Percentiles rank a stretch among this genome's conserved stretches.
Evolutionary conservation across 2,888 invertebrate genomes (phyloP).

Genomic region (Zeuzera pyrina): DNA sequence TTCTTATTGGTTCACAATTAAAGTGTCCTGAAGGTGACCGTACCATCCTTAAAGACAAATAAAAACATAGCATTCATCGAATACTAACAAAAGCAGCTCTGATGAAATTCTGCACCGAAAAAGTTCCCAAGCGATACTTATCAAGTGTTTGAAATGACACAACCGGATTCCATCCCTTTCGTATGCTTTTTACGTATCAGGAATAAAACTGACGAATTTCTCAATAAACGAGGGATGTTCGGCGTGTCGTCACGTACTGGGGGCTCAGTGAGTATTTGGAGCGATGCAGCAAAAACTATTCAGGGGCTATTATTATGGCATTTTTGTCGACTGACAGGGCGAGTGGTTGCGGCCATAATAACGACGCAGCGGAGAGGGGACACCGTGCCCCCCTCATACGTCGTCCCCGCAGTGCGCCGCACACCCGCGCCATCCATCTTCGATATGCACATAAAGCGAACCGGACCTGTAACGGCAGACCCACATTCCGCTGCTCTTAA

Average conservation of each 20-base stretch:
- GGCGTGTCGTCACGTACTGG: constrained; percentile 63
- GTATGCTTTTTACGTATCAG: constrained; percentile 49
- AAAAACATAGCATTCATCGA: constrained; percentile 61
- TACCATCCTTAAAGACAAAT: constrained; percentile 41
- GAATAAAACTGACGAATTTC: constrained; percentile 72
- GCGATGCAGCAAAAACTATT: constrained; percentile 71
- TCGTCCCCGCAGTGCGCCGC: constrained; percentile 27
- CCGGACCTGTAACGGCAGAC: constrained; percentile 67
- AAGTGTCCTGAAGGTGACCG: constrained; percentile 66
- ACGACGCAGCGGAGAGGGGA: constrained; percentile 28
- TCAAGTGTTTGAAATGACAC: constrained; percentile 74
- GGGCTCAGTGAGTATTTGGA: constrained; percentile 63
- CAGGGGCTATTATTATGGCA: constrained; percentile 71
- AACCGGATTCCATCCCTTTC: constrained; percentile 61
- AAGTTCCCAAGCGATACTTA: constrained; percentile 62
- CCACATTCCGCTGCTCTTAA: constrained; percentile 68
- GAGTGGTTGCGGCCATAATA: constrained; percentile 66
- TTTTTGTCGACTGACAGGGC: constrained; percentile 73
- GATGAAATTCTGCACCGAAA: constrained; percentile 60
- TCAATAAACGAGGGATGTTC: constrained; percentile 71
- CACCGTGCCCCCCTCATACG: constrained; percentile 20
- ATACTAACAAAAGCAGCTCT: constrained; percentile 59
- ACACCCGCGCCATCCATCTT: constrained; percentile 64
- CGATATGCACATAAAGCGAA: constrained; percentile 70
- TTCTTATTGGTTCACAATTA: constrained; percentile 66